These are phyloP conservation scores for Tyto alba DNA, from an alignment of 2,113 vertebrate species.

Conservation along the genomic window DNA sequence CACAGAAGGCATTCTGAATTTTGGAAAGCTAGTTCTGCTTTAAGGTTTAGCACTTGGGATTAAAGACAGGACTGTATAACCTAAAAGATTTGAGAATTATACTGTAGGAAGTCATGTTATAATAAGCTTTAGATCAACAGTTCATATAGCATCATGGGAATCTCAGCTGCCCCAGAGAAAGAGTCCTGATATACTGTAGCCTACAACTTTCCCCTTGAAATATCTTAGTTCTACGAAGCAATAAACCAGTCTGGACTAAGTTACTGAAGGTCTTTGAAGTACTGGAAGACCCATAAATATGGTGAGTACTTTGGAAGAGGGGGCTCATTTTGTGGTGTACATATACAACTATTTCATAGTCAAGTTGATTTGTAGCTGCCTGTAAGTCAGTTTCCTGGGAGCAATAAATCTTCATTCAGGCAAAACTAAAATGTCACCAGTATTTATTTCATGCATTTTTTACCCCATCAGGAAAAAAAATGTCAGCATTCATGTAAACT, in stretches of 20 bases:
- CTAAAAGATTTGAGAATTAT: slow-evolving; percentile 69
- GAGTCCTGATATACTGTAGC: slow-evolving; percentile 49
- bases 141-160: slow-evolving; percentile 58
- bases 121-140: slow-evolving; percentile 69
- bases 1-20: neutral
- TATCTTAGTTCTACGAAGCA: slow-evolving; percentile 81
- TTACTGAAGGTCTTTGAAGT: slow-evolving; percentile 94
- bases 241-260: slow-evolving; percentile 91
- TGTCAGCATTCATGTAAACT: slow-evolving; percentile 53
- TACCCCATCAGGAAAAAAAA: slow-evolving; percentile 48
- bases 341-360: slow-evolving; percentile 82
- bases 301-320: slow-evolving; percentile 86
- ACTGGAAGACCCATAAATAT: slow-evolving; percentile 91
- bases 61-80: slow-evolving; percentile 34
- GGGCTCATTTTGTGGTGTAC: slow-evolving; percentile 76
- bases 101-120: slow-evolving; percentile 53
- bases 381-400: slow-evolving; percentile 84
- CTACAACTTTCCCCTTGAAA: slow-evolving; percentile 78
- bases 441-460: slow-evolving; percentile 72
- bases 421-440: slow-evolving; percentile 69
- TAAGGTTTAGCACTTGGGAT: slow-evolving; percentile 27
- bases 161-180: slow-evolving; percentile 53
- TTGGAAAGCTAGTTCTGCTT: neutral
- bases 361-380: slow-evolving; percentile 86
- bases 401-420: slow-evolving; percentile 83